Evolutionary conservation across 2,113 vertebrate genomes (phyloP).

Genomic region (Ardeotis arabs): DNA sequence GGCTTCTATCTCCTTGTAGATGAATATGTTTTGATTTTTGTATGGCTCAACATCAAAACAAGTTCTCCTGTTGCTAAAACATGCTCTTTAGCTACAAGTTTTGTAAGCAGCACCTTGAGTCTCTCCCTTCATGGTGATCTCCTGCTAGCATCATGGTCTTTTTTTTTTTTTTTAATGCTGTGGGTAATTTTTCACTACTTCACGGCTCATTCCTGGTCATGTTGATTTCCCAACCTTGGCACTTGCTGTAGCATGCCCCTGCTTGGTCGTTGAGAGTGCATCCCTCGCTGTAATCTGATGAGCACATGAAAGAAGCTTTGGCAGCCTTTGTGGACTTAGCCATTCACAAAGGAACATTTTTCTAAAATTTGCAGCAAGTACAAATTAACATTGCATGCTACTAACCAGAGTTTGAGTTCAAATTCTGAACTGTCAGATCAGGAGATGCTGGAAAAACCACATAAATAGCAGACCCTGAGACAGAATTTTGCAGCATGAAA

Average conservation of each 20-base stretch:
- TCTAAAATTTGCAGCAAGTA: not conserved
- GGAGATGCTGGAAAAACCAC: not conserved
- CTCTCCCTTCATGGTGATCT: not conserved
- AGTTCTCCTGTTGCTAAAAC: not conserved
- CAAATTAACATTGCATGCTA: not conserved
- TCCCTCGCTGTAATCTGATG: not conserved
- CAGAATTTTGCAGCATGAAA: not conserved
- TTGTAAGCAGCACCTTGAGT: not conserved
- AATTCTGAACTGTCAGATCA: not conserved
- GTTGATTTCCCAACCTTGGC: not conserved
- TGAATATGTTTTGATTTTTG: not conserved
- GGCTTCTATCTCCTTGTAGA: not conserved
- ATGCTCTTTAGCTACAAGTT: not conserved
- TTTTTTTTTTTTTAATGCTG: not conserved
- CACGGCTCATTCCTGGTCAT: not conserved
- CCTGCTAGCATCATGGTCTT: not conserved
- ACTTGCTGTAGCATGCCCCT: too few relatives aligned
- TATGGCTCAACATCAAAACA: not conserved
- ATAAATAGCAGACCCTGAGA: not conserved
- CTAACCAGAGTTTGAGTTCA: not conserved
- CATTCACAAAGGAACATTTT: not conserved
- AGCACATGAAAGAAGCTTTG: not conserved
- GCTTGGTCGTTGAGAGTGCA: not conserved
- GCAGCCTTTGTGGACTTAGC: not conserved
- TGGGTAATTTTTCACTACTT: not conserved